Conservation (phyloP, 2,113 vertebrate species). For the Parus major region DNA sequence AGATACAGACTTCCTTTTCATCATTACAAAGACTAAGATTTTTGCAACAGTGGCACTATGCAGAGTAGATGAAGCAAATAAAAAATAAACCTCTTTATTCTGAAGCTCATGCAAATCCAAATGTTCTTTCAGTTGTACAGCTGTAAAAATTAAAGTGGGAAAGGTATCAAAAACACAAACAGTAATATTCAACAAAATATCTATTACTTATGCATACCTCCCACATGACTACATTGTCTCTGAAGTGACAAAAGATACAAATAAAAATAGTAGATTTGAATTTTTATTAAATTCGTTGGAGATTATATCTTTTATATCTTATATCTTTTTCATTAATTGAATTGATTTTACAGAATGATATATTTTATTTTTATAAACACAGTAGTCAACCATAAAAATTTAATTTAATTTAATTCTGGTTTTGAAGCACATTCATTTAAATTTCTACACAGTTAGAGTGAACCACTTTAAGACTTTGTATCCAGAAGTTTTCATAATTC, state of each 20-base stretch:
- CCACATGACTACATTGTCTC: background rate
- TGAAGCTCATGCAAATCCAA: slow-evolving; percentile 46
- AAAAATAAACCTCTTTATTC: slow-evolving; percentile 55
- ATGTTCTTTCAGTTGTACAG: slow-evolving; percentile 46
- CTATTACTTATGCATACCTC: background rate
- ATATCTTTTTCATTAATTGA: background rate
- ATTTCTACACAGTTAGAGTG: background rate
- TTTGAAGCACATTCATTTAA: background rate
- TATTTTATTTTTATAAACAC: background rate
- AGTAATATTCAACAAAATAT: background rate
- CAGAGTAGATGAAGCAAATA: slow-evolving; percentile 68
- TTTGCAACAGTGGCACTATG: slow-evolving; percentile 45
- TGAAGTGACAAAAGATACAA: background rate
- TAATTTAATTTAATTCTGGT: background rate
- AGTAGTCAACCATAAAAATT: background rate
- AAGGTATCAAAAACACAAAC: slow-evolving; percentile 50
- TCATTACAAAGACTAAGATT: slow-evolving; percentile 71
- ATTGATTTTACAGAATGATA: background rate
- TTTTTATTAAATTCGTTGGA: background rate
- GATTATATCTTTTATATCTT: no score
- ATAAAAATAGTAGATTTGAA: background rate
- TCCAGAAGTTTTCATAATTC: background rate
- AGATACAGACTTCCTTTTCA: slow-evolving; percentile 66
- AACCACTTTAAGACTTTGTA: background rate
- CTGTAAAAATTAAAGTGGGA: slow-evolving; percentile 64